Evolutionary conservation across 2,888 invertebrate species (phyloP).

Genomic region (Clunio marinus): DNA sequence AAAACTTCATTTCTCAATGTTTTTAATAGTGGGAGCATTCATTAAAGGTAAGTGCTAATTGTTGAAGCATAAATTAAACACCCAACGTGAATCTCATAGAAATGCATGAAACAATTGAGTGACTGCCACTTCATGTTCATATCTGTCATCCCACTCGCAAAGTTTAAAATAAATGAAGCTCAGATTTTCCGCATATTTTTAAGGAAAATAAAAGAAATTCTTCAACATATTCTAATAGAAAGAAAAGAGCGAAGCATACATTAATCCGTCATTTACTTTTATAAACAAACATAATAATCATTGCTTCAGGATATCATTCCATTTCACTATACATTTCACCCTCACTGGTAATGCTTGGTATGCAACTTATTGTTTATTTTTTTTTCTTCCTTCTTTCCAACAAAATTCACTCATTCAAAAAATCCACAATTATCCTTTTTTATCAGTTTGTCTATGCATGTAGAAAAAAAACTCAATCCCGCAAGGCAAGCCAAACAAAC

Average conservation of each 20-base stretch:
- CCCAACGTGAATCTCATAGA: too few species aligned
- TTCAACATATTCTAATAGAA: too few species aligned
- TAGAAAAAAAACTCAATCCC: not conserved
- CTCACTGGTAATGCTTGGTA: not conserved
- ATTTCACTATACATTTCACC: too few species aligned
- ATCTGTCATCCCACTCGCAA: too few species aligned
- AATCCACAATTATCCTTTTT: slow-evolving; percentile 31
- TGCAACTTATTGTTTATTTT: slow-evolving; percentile 17
- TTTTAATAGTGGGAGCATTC: too few species aligned
- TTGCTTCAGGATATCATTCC: not conserved
- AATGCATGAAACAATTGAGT: not conserved
- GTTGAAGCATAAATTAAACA: not conserved
- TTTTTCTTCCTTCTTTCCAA: not conserved
- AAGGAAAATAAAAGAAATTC: too few species aligned
- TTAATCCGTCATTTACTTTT: too few species aligned
- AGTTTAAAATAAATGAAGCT: too few species aligned
- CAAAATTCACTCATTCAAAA: slow-evolving; percentile 22
- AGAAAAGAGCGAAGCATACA: too few species aligned
- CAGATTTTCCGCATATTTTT: too few species aligned
- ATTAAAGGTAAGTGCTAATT: not conserved
- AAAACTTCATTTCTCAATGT: not conserved
- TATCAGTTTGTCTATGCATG: too few species aligned
- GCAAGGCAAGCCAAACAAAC: not conserved
- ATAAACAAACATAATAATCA: not conserved
- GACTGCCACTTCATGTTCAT: not conserved